Evolutionary conservation across 2,113 vertebrate species (phyloP).

Genomic region (Uropsilus gracilis): DNA sequence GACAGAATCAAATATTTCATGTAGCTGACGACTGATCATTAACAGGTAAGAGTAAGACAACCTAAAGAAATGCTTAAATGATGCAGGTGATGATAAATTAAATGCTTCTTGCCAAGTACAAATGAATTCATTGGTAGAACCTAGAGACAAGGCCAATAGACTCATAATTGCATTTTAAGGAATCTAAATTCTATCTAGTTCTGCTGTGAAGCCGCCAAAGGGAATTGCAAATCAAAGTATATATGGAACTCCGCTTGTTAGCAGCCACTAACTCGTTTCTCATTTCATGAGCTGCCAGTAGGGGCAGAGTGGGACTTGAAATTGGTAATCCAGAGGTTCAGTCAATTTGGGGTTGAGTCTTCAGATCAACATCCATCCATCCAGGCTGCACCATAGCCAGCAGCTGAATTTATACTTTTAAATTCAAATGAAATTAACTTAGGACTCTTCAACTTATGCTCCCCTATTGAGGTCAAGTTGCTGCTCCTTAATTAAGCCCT

Average conservation of each 20-base stretch:
- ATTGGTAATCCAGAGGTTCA: not conserved
- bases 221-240: slow-evolving; percentile 23
- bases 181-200: slow-evolving; percentile 4
- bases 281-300: not conserved
- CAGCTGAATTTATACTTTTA: not conserved
- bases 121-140: slow-evolving; percentile 14
- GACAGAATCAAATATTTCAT: not conserved
- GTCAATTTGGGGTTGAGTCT: not conserved
- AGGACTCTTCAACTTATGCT: not conserved
- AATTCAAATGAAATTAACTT: not conserved
- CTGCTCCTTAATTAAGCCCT: not conserved
- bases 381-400: not conserved
- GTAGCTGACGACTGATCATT: slow-evolving; percentile 48
- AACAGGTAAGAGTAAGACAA: not conserved
- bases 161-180: slow-evolving; percentile 30
- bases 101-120: slow-evolving; percentile 45
- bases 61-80: not conserved
- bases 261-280: not conserved
- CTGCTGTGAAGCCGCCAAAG: not conserved
- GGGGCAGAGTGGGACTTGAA: not conserved
- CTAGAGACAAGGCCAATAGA: slow-evolving; percentile 39
- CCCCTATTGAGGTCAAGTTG: not conserved
- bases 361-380: not conserved
- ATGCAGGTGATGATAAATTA: slow-evolving; percentile 29
- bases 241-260: not conserved